phyloP scores from a whole-genome alignment of 1,140 invertebrate species.

The Melipona quadrifasciata region DNA sequence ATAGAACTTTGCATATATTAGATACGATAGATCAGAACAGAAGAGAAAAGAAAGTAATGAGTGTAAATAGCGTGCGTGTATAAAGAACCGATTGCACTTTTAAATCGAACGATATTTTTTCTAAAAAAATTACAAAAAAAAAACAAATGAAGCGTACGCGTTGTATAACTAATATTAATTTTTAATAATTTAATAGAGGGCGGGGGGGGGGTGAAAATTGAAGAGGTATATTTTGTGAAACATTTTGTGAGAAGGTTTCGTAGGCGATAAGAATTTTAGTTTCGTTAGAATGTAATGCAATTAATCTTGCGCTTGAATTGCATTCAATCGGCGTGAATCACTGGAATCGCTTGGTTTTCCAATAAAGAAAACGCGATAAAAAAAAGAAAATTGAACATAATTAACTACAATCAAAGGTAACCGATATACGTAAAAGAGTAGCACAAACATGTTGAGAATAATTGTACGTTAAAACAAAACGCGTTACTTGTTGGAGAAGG shows the following conservation, averaged over 20 bases:
- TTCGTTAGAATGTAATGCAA: not conserved
- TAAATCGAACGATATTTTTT: conserved; percentile 46
- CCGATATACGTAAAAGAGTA: no score
- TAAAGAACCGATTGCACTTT: conserved; percentile 18
- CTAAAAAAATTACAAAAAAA: not conserved
- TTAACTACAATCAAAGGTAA: not conserved
- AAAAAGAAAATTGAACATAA: not conserved
- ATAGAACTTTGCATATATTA: not conserved
- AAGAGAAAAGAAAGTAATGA: not conserved
- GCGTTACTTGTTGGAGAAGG: not conserved
- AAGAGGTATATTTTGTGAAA: conserved; percentile 59
- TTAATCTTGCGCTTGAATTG: conserved; percentile 13
- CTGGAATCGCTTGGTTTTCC: not conserved
- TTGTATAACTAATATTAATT: conserved; percentile 9
- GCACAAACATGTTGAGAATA: not conserved
- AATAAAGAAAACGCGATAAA: not conserved
- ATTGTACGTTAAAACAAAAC: not conserved
- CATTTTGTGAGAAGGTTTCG: conserved; percentile 27
- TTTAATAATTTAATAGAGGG: conserved; percentile 10
- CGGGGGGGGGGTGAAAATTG: conserved; percentile 19
- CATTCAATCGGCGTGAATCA: not conserved
- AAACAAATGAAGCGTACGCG: not conserved
- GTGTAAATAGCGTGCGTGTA: conserved; percentile 48
- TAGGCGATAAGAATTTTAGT: conserved; percentile 35
- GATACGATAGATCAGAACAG: not conserved